A percentile compares a stretch with the other conserved stretches of the same genome.
Conservation (phyloP, 2,888 invertebrate species). For the Pimpla rufipes region DNA sequence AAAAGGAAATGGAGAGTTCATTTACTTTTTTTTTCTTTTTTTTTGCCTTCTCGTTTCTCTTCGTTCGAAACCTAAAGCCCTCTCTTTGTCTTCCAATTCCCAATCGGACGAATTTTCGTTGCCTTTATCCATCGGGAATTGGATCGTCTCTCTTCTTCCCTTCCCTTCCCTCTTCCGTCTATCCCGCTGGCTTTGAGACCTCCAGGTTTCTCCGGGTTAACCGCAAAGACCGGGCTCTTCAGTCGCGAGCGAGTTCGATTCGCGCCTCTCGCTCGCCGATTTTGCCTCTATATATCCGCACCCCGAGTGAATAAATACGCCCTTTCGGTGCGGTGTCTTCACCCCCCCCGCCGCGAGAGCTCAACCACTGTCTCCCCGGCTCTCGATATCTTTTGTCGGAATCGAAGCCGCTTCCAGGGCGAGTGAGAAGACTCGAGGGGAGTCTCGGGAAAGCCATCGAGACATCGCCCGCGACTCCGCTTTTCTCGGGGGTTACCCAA, state of each 20-base stretch:
- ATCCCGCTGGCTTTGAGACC: conserved; percentile 36
- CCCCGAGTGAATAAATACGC: conserved; percentile 49
- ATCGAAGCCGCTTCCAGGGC: conserved; percentile 18
- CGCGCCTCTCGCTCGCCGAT: conserved; percentile 40
- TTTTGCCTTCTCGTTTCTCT: not conserved
- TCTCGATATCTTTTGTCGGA: conserved; percentile 49
- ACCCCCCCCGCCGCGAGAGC: not conserved
- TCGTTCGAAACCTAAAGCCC: not conserved
- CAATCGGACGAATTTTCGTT: conserved; percentile 31
- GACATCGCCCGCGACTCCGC: not conserved
- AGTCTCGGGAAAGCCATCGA: conserved; percentile 13
- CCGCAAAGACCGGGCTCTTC: conserved; percentile 51
- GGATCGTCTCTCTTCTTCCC: not conserved
- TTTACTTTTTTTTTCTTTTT: not conserved
- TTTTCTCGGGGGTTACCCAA: not conserved
- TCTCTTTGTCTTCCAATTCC: not conserved
- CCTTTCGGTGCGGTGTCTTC: conserved; percentile 22
- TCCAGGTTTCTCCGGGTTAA: conserved; percentile 47
- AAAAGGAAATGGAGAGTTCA: no score
- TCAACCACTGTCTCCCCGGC: conserved; percentile 6
- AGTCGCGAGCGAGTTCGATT: conserved; percentile 54
- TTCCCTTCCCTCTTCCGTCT: conserved; percentile 2
- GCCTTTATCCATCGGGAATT: conserved; percentile 47
- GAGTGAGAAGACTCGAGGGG: not conserved
- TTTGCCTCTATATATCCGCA: conserved; percentile 16